Conservation (phyloP, 2,888 invertebrate genomes). For the Eupithecia vulgata region DNA sequence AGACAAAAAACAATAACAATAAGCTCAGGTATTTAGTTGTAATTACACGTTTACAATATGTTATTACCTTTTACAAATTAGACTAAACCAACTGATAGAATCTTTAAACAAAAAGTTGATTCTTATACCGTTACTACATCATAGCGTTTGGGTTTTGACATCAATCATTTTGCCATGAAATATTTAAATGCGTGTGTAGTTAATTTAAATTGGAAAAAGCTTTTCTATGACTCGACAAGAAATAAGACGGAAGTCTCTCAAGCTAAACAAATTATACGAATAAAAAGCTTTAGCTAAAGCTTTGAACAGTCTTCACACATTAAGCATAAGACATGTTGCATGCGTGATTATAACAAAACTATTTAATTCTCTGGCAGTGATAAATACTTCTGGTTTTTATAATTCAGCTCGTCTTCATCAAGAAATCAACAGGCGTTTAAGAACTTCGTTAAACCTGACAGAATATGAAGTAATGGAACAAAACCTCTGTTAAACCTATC, state of each 20-base stretch:
- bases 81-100: constrained; percentile 16
- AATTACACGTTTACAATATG: constrained; percentile 27
- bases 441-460: not conserved
- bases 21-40: constrained; percentile 27
- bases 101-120: constrained; percentile 9
- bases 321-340: not conserved
- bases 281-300: not conserved
- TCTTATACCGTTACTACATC: constrained; percentile 2
- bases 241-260: not conserved
- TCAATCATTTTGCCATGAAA: constrained; percentile 12
- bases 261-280: constrained; percentile 8
- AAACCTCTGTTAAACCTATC: not conserved
- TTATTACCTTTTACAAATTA: constrained; percentile 22
- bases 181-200: not conserved
- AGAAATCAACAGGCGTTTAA: not conserved
- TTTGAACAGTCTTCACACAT: constrained; percentile 3
- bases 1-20: constrained; percentile 32
- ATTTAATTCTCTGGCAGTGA: not conserved
- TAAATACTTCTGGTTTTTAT: constrained; percentile 1
- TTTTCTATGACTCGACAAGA: not conserved
- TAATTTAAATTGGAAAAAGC: not conserved
- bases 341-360: not conserved
- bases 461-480: not conserved
- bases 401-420: not conserved
- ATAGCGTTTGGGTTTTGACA: constrained; percentile 1